These are phyloP conservation scores for Diploptera punctata DNA, from an alignment of 2,888 invertebrate genomes.

Conservation along the genomic window DNA sequence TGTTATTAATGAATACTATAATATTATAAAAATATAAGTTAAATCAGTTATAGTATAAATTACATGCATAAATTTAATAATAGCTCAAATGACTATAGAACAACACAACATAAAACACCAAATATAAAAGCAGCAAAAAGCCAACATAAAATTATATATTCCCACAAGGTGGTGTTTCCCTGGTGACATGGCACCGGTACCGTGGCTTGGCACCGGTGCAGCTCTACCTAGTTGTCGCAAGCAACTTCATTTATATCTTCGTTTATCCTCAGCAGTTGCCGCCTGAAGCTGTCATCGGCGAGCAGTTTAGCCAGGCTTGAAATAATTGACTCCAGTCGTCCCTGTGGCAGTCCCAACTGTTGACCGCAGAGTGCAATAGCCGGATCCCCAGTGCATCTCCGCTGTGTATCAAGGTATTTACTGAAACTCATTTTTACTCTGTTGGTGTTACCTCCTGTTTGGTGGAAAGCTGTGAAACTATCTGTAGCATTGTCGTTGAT, in stretches of 20 bases:
- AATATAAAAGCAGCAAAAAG: conserved; percentile 19
- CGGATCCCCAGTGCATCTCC: conserved; percentile 46
- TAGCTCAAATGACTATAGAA: conserved; percentile 14
- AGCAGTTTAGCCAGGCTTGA: conserved; percentile 71
- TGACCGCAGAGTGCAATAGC: conserved; percentile 72
- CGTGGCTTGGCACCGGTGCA: conserved; percentile 18
- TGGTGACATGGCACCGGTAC: conserved; percentile 14
- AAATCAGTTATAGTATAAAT: not conserved
- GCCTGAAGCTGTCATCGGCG: conserved; percentile 73
- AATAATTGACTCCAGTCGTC: conserved; percentile 68
- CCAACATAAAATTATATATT: conserved; percentile 16
- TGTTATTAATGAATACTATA: not conserved
- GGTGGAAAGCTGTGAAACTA: conserved; percentile 78
- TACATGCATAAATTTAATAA: not conserved
- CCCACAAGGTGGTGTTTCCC: conserved; percentile 19
- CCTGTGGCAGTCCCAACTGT: conserved; percentile 73
- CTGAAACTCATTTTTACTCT: conserved; percentile 79
- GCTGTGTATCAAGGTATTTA: conserved; percentile 57
- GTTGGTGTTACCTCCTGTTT: conserved; percentile 65
- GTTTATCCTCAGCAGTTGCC: conserved; percentile 80
- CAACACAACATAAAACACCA: not conserved
- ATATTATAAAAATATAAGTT: not conserved
- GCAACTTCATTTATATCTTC: conserved; percentile 80
- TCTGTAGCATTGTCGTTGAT: conserved; percentile 59
- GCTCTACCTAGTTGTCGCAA: conserved; percentile 66